These are phyloP conservation scores for Goniozus legneri DNA, from an alignment of 1,140 invertebrate genomes.

Conservation along the genomic window DNA sequence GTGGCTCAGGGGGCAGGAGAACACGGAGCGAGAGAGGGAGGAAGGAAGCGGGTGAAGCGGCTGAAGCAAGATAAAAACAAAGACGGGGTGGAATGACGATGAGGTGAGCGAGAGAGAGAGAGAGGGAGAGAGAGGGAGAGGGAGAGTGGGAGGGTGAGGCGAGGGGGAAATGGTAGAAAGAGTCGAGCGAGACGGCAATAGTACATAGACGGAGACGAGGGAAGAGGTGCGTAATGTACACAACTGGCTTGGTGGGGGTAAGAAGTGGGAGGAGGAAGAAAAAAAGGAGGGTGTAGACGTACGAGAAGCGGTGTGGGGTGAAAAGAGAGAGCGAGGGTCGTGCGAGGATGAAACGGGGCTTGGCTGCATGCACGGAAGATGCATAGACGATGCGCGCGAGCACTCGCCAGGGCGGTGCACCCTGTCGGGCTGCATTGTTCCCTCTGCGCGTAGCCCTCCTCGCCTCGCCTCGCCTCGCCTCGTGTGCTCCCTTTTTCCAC, in stretches of 20 bases:
- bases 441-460: slow-evolving; percentile 38
- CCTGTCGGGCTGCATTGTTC: slow-evolving; percentile 47
- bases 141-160: slow-evolving; percentile 9
- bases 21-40: slow-evolving; percentile 14
- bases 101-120: background rate
- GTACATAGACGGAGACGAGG: too few species aligned
- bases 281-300: slow-evolving; percentile 2
- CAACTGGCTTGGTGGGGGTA: too few species aligned
- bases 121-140: slow-evolving; percentile 4
- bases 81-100: slow-evolving; percentile 3
- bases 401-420: slow-evolving; percentile 49
- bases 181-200: too few species aligned
- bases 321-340: background rate
- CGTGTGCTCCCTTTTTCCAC: slow-evolving; percentile 14
- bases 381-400: slow-evolving; percentile 42
- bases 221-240: too few species aligned
- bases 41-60: slow-evolving; percentile 5
- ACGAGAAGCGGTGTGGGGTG: slow-evolving; percentile 4
- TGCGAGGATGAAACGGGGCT: slow-evolving; percentile 31
- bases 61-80: slow-evolving; percentile 17
- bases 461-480: slow-evolving; percentile 4
- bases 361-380: slow-evolving; percentile 44
- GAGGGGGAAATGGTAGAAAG: slow-evolving; percentile 23
- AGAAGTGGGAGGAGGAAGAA: slow-evolving; percentile 1
- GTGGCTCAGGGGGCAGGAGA: slow-evolving; percentile 17